These are phyloP conservation scores for Trissolcus basalis DNA, from an alignment of 1,140 invertebrate species.

Conservation along the genomic window DNA sequence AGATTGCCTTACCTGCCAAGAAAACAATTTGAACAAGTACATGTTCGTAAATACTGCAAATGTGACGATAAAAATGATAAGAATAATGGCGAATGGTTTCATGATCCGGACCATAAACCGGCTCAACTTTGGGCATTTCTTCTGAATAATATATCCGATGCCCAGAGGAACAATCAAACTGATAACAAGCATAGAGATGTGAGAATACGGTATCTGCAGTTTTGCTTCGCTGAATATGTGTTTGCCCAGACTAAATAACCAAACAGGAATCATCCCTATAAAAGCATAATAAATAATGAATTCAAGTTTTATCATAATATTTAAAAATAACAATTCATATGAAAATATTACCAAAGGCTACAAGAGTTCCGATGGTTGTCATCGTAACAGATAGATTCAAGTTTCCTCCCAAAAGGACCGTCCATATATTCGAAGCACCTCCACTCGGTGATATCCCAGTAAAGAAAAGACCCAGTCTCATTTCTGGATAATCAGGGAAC, in stretches of 20 bases:
- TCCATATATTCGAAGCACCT: conserved; percentile 97
- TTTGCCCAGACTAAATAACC: conserved; percentile 94
- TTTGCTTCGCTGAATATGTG: conserved; percentile 84
- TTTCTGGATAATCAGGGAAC: conserved; percentile 82
- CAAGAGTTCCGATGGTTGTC: conserved; percentile 92
- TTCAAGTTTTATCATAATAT: no score
- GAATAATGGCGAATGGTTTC: conserved; percentile 88
- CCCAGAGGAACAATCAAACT: conserved; percentile 89
- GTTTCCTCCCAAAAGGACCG: conserved; percentile 90
- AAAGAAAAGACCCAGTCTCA: conserved; percentile 93
- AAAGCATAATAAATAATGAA: background rate
- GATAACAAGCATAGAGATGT: conserved; percentile 85
- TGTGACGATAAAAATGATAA: conserved; percentile 92
- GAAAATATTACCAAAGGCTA: conserved; percentile 82
- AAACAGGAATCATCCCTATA: conserved; percentile 91
- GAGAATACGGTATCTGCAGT: conserved; percentile 87
- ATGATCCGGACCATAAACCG: conserved; percentile 86
- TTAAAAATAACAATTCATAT: no score
- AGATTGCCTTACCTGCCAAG: conserved; percentile 83
- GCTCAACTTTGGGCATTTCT: conserved; percentile 81
- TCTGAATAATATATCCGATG: conserved; percentile 87
- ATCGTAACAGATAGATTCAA: conserved; percentile 93
- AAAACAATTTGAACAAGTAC: conserved; percentile 93
- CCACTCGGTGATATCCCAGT: conserved; percentile 93
- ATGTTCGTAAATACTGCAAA: conserved; percentile 94